A percentile compares a stretch with the other conserved stretches of the same genome.
These are phyloP conservation scores for Enteromius argenteus DNA, from an alignment of 2,797 vertebrate species.

Conservation along the genomic window DNA sequence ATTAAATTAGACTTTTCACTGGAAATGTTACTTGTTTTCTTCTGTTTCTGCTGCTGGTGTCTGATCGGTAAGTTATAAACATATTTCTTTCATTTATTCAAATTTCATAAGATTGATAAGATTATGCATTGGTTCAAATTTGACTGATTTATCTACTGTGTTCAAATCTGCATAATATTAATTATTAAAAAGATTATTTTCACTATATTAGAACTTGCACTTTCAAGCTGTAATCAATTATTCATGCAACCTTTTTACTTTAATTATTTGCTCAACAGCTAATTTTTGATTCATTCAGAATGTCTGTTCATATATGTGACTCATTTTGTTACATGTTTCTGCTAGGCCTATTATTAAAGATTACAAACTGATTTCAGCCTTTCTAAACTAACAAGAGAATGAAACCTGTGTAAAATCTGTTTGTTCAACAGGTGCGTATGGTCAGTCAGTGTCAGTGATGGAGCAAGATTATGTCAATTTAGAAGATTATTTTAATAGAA, in stretches of 20 bases:
- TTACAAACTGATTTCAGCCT: background rate
- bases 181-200: too few relatives aligned
- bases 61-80: background rate
- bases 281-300: too few relatives aligned
- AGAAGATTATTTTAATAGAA: too few relatives aligned
- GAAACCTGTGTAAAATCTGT: background rate
- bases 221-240: background rate
- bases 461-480: background rate
- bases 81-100: background rate
- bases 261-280: too few relatives aligned
- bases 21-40: background rate
- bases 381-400: background rate
- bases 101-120: background rate
- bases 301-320: too few relatives aligned
- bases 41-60: background rate
- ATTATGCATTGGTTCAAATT: too few relatives aligned
- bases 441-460: background rate
- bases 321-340: too few relatives aligned
- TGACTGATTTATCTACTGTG: too few relatives aligned
- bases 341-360: background rate
- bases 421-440: background rate
- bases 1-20: background rate
- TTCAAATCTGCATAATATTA: too few relatives aligned
- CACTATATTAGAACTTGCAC: too few relatives aligned
- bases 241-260: too few relatives aligned